Evolutionary conservation across 2,888 invertebrate genomes (phyloP), one percentile per base, ranked within the genome.

Genomic region (Diarsia mendica): DNA sequence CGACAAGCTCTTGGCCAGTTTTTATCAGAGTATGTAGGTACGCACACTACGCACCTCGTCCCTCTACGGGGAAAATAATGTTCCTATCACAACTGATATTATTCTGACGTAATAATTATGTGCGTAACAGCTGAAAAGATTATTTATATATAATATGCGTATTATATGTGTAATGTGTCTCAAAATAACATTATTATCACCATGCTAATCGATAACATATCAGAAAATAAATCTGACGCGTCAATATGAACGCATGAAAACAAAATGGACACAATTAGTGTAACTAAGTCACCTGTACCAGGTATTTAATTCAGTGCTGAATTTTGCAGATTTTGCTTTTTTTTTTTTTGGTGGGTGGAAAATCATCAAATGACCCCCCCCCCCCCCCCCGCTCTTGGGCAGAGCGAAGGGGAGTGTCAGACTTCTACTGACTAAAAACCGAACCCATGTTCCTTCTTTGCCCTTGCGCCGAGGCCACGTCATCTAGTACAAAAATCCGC

Each of bases 171-270:
- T 20, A 48, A 60, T 39, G 28, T 68, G 44, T 20, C n/a, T 48
- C 13, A 15, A 68, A 81, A 75, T 44, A 58, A 53, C 23, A 75
- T 33, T 33, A 53, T 58, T 44, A 75, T 81, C 58, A 61, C 4
- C n/a, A 39, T 65, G 28, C 11, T 53, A 74, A 68, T 48, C 67
- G 75, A 65, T 61, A 68, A 33, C 33, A 75, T 51, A 81, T 80
- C 67, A 58, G 23, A 67, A 55, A 55, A 13, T 48, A 67, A 80
- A 73, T 74, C 46, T 58, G n/a, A 53, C 46, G 44, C 60, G 28
- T 49, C 75, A 58, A 39, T 11, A n/a, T 44, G 3, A 58, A 44
- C 44, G 13, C n/a, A n/a, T 63, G 63, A 44, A 44, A 63, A 63
- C 63, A 44, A 44, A n/a, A 63, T 44, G 63, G 44, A 44, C 44